Base-by-base conservation (phyloP, 2,888 invertebrate species). In the Tetropium fuscum region DNA sequence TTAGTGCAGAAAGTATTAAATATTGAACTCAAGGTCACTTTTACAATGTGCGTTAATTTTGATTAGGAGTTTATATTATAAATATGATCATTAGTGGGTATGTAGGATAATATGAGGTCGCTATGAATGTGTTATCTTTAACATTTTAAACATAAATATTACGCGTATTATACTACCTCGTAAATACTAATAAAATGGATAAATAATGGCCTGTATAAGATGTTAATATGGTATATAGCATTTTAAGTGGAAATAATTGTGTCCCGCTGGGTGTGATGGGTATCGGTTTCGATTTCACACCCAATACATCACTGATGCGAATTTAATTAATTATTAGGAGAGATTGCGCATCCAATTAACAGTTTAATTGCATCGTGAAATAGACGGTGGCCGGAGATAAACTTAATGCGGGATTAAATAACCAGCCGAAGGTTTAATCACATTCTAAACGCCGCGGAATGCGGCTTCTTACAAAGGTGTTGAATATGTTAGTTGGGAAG, bases 381-480 rank as follows among this genome's bases (percentile, higher is more conserved):
- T 54, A 58, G 58, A 58, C 44, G 41, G 49, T 58, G 53, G 54
- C 22, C 10, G 27, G 25, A 8, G 19, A 3, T 3, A 13, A 20
- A 10, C 8, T 15, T 19, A 22, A 13, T 16, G 32, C 1, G 11
- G 7, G n/a, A 38, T 20, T 34, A 44, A 47, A 40, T 7, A 22
- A 11, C 38, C 25, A 18, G 27, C 25, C 13, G 22, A 18, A 5
- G 18, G 44, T 18, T 34, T 3, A 34, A 11, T 56, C 56, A 61
- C 60, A 60, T 60, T 65, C 66, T 65, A 69, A 71, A 66, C 63
- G 62, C 40, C n/a, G 38, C 53, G 77, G 78, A 77, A 77, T 78
- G 78, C 76, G 78, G 78, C 72, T 75, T 70, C 68, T 59, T 74
- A 75, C 76, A 79, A 79, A 79, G 78, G 78, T 78, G 78, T 78